Conservation (phyloP, 2,888 invertebrate genomes). For the Galerucella pusilla region DNA sequence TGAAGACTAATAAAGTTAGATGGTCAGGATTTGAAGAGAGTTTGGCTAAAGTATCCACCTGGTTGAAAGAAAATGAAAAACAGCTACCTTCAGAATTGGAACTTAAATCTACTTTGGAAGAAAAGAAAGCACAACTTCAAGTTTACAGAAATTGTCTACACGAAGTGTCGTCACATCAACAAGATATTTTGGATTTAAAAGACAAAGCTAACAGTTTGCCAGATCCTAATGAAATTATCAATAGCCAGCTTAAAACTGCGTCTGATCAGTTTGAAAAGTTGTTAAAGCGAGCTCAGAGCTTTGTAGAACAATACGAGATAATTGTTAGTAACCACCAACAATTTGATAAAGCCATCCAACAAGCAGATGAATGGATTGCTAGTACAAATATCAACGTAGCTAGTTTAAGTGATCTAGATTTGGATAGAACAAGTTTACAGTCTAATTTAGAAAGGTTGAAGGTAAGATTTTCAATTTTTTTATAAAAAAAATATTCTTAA, state of each 20-base stretch:
- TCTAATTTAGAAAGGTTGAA: conserved; percentile 88
- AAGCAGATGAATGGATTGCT: conserved; percentile 88
- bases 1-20: conserved; percentile 83
- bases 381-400: conserved; percentile 84
- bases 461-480: conserved; percentile 27
- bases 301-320: conserved; percentile 86
- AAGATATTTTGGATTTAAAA: conserved; percentile 83
- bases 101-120: conserved; percentile 87
- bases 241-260: conserved; percentile 76
- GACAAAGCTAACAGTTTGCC: conserved; percentile 84
- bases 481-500: background rate
- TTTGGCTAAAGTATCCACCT: conserved; percentile 79
- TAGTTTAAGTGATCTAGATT: conserved; percentile 84
- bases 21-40: conserved; percentile 94
- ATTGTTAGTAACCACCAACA: conserved; percentile 91
- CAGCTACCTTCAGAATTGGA: conserved; percentile 83
- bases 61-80: conserved; percentile 81
- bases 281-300: conserved; percentile 77
- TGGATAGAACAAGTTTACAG: conserved; percentile 86
- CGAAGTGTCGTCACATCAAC: conserved; percentile 86
- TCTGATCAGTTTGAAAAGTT: conserved; percentile 79
- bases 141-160: conserved; percentile 84
- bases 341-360: conserved; percentile 87
- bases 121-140: conserved; percentile 89
- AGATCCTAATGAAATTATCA: conserved; percentile 79